Evolutionary conservation across 2,888 invertebrate genomes (phyloP).

Genomic region (Flexamia atlantica): DNA sequence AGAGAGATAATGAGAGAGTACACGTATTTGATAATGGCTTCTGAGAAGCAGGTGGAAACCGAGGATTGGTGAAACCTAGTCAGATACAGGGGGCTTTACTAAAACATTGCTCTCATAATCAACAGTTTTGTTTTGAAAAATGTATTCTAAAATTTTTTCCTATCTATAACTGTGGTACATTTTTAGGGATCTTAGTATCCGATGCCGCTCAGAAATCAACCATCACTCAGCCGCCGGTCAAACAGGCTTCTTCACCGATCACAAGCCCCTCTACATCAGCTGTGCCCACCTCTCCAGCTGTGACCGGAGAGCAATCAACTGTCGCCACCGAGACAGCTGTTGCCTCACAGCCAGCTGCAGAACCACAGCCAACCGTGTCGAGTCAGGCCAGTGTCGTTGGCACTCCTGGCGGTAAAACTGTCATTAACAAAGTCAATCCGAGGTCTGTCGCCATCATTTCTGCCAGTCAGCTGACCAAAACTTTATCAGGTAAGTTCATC

Average conservation of each 20-base stretch:
- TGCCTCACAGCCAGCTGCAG: conserved; percentile 59
- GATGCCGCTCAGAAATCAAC: background rate
- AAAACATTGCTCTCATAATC: no score
- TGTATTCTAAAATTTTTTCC: no score
- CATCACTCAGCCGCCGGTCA: background rate
- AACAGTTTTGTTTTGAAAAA: no score
- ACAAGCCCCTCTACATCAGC: background rate
- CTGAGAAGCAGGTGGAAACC: no score
- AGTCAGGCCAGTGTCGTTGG: conserved; percentile 33
- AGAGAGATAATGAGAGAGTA: no score
- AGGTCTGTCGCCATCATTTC: conserved; percentile 28
- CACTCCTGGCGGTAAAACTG: background rate
- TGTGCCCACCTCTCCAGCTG: conserved; percentile 65
- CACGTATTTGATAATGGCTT: no score
- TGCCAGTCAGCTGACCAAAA: conserved; percentile 48
- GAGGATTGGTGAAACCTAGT: no score
- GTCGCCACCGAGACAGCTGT: conserved; percentile 67
- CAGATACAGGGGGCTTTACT: no score
- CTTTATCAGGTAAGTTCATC: conserved; percentile 27
- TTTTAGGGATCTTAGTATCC: background rate
- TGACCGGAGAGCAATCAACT: conserved; percentile 69
- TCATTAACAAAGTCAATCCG: conserved; percentile 15
- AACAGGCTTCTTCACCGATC: background rate
- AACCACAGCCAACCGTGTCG: conserved; percentile 30
- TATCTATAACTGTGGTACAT: no score